A percentile compares a stretch with the other conserved stretches of the same genome.
These are phyloP conservation scores for Acanthurus leucopareius DNA, from an alignment of 2,797 vertebrate genomes.

Conservation along the genomic window DNA sequence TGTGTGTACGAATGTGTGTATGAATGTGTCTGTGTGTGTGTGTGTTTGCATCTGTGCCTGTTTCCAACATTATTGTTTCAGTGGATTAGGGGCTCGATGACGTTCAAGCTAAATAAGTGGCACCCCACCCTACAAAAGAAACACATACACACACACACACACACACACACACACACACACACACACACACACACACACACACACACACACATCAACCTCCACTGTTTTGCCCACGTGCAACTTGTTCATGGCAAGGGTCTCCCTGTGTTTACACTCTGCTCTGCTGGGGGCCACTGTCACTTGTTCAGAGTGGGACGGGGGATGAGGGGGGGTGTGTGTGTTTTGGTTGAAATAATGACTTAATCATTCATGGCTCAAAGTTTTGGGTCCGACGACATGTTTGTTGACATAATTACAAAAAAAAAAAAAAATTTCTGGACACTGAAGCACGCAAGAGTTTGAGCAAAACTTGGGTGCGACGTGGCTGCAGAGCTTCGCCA, in stretches of 20 bases:
- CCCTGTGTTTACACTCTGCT: conserved; percentile 76
- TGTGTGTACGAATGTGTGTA: background rate
- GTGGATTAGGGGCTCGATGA: conserved; percentile 29
- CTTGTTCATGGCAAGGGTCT: conserved; percentile 72
- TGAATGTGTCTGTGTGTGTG: conserved; percentile 12
- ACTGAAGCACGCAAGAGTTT: conserved; percentile 53
- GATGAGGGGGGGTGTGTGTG: conserved; percentile 18
- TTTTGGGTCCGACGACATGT: conserved; percentile 61
- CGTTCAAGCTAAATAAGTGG: conserved; percentile 41
- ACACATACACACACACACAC: conserved; percentile 22
- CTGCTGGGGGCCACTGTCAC: conserved; percentile 61
- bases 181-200: conserved; percentile 40
- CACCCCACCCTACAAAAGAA: conserved; percentile 48
- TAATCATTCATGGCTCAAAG: conserved; percentile 61
- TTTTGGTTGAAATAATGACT: conserved; percentile 46
- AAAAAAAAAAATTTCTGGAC: conserved; percentile 32
- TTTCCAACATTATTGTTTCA: conserved; percentile 14
- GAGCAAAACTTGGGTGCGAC: conserved; percentile 62
- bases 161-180: conserved; percentile 7
- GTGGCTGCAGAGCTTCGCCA: conserved; percentile 60
- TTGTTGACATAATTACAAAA: conserved; percentile 52
- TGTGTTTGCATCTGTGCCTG: conserved; percentile 9
- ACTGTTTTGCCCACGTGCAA: conserved; percentile 81
- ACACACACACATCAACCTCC: conserved; percentile 46
- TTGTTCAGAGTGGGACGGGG: conserved; percentile 44